phyloP scores from a whole-genome alignment of 1,140 invertebrate species.

The Sesamia nonagrioides region DNA sequence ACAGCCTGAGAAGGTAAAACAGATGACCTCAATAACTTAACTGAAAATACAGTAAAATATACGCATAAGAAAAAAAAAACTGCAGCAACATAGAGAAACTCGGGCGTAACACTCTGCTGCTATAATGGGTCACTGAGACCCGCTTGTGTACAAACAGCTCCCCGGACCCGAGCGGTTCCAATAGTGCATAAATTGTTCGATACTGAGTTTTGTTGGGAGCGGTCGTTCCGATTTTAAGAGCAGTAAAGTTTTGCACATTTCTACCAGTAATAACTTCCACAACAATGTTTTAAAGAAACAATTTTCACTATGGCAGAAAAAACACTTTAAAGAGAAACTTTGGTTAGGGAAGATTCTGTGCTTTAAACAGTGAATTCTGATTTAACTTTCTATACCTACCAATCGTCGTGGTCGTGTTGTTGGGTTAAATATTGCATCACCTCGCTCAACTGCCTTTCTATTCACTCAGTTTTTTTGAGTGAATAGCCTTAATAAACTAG shows the following conservation, averaged over 20 bases:
- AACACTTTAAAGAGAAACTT: background rate
- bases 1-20: background rate
- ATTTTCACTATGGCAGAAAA: background rate
- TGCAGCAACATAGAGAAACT: slow-evolving; percentile 12
- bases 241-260: slow-evolving; percentile 24
- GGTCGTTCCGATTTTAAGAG: background rate
- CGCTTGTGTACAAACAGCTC: background rate
- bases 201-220: slow-evolving; percentile 2
- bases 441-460: too few relatives aligned
- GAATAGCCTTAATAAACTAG: too few relatives aligned
- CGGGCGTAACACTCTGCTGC: slow-evolving; percentile 24
- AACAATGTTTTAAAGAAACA: slow-evolving; percentile 14
- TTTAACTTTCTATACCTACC: background rate
- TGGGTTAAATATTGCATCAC: too few relatives aligned
- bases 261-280: slow-evolving; percentile 5
- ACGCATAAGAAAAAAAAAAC: slow-evolving; percentile 11
- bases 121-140: slow-evolving; percentile 28
- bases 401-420: too few relatives aligned
- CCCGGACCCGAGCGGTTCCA: background rate
- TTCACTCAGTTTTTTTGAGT: too few relatives aligned
- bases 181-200: slow-evolving; percentile 33
- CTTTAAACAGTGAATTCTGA: background rate
- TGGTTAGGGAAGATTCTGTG: background rate
- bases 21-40: background rate
- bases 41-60: slow-evolving; percentile 12